Percentiles rank a stretch among this genome's conserved stretches.
These are phyloP conservation scores for Cetoscarus ocellatus DNA, from an alignment of 2,797 vertebrate genomes.

Conservation along the genomic window DNA sequence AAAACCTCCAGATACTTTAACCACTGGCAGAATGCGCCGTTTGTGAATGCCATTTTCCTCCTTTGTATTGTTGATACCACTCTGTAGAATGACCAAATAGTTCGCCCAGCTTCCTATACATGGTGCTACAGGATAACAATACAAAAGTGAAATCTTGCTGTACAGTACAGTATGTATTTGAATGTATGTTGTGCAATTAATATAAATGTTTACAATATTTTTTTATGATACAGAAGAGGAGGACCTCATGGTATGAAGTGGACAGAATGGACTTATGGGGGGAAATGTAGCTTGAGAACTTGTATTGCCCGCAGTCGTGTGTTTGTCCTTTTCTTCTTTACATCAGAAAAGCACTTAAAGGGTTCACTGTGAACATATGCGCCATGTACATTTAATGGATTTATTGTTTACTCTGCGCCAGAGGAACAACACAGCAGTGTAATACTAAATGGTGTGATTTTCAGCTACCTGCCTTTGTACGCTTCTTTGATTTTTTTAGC, in stretches of 20 bases:
- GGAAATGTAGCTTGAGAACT: constrained; percentile 68
- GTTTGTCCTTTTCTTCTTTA: constrained; percentile 67
- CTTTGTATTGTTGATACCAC: constrained; percentile 65
- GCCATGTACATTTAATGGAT: constrained; percentile 59
- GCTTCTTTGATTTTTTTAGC: constrained; percentile 65
- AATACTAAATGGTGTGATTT: constrained; percentile 73
- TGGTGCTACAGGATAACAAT: constrained; percentile 84
- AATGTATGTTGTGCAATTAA: constrained; percentile 89
- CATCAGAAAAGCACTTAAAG: constrained; percentile 79
- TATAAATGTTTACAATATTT: constrained; percentile 87
- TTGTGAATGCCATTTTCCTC: constrained; percentile 63
- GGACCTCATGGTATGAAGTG: constrained; percentile 71
- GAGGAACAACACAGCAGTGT: constrained; percentile 69
- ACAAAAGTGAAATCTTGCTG: constrained; percentile 75
- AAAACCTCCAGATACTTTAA: constrained; percentile 36
- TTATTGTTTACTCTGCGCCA: constrained; percentile 61
- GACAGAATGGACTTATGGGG: constrained; percentile 64
- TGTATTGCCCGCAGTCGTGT: constrained; percentile 57
- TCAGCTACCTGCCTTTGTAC: constrained; percentile 69
- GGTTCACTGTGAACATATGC: constrained; percentile 79
- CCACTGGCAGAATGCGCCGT: constrained; percentile 52
- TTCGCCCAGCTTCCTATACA: constrained; percentile 77
- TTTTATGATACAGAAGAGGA: constrained; percentile 82
- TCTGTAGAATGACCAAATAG: constrained; percentile 72
- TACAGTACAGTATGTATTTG: constrained; percentile 86